Evolutionary conservation across 37 sponge, comb jelly and placozoan genomes (phyloP).

Genomic region (Halichondria panicea): DNA sequence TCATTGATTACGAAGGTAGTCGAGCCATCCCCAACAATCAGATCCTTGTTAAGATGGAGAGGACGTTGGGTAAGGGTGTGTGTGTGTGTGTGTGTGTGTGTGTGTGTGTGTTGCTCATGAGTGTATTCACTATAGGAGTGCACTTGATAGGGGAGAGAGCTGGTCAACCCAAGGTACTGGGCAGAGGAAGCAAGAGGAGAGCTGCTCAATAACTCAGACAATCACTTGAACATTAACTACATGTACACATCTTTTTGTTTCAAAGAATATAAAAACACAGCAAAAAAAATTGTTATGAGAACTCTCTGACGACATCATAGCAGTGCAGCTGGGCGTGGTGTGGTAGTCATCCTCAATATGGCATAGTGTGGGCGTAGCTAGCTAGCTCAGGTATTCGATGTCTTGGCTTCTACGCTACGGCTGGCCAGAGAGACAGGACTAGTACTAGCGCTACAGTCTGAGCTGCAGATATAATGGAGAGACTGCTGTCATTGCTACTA

Average conservation of each 20-base stretch:
- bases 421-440: no score
- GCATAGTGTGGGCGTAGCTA: no score
- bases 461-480: no score
- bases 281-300: no score
- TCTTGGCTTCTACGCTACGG: no score
- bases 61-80: conserved; percentile 32
- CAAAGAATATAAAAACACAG: no score
- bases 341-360: neutral
- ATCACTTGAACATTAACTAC: no score
- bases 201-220: neutral
- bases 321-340: neutral
- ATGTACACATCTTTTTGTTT: no score
- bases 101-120: neutral
- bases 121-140: conserved; percentile 13
- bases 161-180: conserved; percentile 29
- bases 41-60: conserved; percentile 56
- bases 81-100: neutral
- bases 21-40: conserved; percentile 38
- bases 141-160: conserved; percentile 37
- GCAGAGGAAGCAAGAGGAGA: conserved; percentile 22
- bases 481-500: no score
- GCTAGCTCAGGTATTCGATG: no score
- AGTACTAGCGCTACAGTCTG: no score
- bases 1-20: conserved; percentile 50
- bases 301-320: neutral